These are phyloP conservation scores for Mormyrops attenuatus DNA, from an alignment of 2,797 vertebrate species.

Conservation along the genomic window DNA sequence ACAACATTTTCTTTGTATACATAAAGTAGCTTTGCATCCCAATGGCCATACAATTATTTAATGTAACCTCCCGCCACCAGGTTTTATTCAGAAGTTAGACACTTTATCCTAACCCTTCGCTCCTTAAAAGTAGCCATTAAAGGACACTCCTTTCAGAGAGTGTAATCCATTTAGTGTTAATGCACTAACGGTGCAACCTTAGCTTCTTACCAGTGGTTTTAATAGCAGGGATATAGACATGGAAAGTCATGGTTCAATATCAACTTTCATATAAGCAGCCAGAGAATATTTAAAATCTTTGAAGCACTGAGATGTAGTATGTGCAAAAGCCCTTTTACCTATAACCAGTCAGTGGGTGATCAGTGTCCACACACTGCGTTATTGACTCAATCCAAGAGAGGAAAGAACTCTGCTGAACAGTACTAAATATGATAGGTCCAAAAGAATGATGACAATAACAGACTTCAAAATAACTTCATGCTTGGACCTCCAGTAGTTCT, in stretches of 20 bases:
- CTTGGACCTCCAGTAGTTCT: background rate
- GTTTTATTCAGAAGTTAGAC: background rate
- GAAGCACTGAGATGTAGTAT: background rate
- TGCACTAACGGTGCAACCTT: slow-evolving; percentile 30
- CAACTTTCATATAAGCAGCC: background rate
- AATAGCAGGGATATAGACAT: slow-evolving; percentile 23
- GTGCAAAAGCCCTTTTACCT: slow-evolving; percentile 20
- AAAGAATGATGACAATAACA: background rate
- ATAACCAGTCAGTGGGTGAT: slow-evolving; percentile 18
- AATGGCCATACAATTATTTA: background rate
- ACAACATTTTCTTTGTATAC: background rate
- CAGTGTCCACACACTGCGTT: background rate
- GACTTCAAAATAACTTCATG: background rate
- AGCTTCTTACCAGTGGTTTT: slow-evolving; percentile 31
- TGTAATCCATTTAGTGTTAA: slow-evolving; percentile 38
- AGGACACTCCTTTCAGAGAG: slow-evolving; percentile 34
- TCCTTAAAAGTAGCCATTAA: slow-evolving; percentile 38
- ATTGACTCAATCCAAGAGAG: background rate
- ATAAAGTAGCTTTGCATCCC: background rate
- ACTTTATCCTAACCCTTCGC: slow-evolving; percentile 39
- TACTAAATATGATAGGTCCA: background rate
- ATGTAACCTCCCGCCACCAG: background rate
- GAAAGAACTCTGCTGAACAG: background rate
- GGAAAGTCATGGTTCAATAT: background rate
- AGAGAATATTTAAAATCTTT: slow-evolving; percentile 33